Conservation (phyloP, 2,888 invertebrate species). For the Stenichneumon culpator region DNA sequence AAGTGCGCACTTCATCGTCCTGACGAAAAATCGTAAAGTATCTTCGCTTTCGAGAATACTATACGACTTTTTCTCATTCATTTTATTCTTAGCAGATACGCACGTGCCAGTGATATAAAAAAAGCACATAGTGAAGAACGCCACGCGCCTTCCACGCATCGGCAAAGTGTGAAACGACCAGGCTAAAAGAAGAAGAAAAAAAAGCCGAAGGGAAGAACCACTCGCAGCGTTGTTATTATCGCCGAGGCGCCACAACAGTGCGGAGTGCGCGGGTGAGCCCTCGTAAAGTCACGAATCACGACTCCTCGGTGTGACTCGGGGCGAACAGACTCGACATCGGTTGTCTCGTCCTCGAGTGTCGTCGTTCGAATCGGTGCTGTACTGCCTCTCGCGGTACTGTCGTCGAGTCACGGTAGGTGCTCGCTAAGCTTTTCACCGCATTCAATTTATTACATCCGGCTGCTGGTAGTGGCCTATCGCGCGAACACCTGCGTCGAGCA, state of each 20-base stretch:
- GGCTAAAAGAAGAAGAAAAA: conserved; percentile 14
- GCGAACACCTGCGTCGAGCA: conserved; percentile 74
- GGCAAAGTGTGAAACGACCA: background rate
- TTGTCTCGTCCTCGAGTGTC: conserved; percentile 38
- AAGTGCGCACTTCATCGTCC: no score
- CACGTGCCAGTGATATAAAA: conserved; percentile 31
- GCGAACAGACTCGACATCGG: conserved; percentile 46
- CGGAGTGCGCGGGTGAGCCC: conserved; percentile 47
- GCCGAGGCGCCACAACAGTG: conserved; percentile 62
- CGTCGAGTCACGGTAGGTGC: conserved; percentile 76
- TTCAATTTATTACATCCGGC: conserved; percentile 79
- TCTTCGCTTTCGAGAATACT: background rate
- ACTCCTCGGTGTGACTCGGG: conserved; percentile 56
- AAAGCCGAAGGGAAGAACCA: background rate
- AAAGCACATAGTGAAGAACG: conserved; percentile 27
- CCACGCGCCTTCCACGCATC: conserved; percentile 37
- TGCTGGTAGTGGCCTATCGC: conserved; percentile 62
- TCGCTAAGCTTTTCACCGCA: conserved; percentile 75
- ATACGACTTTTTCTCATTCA: background rate
- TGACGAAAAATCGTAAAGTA: no score
- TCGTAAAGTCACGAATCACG: conserved; percentile 73
- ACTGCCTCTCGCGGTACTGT: conserved; percentile 68
- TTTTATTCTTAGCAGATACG: conserved; percentile 18
- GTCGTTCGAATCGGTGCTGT: conserved; percentile 45
- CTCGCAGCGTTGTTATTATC: conserved; percentile 55